Conservation (phyloP, 2,113 vertebrate genomes). For the Pontoporia blainvillei region DNA sequence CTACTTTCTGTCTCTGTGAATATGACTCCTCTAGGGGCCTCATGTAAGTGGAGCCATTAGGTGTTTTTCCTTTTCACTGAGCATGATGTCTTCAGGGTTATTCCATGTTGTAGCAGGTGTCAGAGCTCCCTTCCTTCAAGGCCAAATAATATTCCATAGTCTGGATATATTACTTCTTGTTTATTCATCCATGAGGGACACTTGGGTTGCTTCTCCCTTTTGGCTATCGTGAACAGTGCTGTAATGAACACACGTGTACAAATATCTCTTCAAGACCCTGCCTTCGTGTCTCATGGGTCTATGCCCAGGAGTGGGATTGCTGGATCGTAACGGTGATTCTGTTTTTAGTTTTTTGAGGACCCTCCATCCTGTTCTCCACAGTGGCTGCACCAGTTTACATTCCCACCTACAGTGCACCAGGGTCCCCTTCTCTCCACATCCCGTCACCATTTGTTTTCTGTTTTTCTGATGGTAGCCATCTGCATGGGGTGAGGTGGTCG, state of each 20-base stretch:
- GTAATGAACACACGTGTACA: too few species aligned
- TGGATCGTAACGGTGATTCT: neutral
- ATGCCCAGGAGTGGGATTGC: neutral
- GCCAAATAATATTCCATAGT: too few species aligned
- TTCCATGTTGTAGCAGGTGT: neutral
- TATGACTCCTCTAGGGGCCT: neutral
- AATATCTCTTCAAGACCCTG: neutral
- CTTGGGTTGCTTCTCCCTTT: neutral
- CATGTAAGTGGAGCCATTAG: accelerated
- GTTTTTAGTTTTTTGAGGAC: neutral
- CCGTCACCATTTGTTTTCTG: neutral
- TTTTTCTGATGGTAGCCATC: neutral
- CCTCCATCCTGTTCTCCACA: neutral
- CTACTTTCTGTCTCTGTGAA: neutral
- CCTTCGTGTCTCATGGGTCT: too few species aligned
- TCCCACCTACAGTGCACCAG: neutral
- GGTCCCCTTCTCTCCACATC: neutral
- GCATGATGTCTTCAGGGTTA: neutral
- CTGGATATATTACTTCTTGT: too few species aligned
- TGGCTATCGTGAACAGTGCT: neutral
- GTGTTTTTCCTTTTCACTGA: neutral
- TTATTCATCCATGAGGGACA: neutral
- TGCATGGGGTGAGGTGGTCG: accelerated
- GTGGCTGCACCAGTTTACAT: accelerated
- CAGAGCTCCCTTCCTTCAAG: too few species aligned